phyloP scores from a whole-genome alignment of 2,113 vertebrate genomes.

The Danionella cerebrum region DNA sequence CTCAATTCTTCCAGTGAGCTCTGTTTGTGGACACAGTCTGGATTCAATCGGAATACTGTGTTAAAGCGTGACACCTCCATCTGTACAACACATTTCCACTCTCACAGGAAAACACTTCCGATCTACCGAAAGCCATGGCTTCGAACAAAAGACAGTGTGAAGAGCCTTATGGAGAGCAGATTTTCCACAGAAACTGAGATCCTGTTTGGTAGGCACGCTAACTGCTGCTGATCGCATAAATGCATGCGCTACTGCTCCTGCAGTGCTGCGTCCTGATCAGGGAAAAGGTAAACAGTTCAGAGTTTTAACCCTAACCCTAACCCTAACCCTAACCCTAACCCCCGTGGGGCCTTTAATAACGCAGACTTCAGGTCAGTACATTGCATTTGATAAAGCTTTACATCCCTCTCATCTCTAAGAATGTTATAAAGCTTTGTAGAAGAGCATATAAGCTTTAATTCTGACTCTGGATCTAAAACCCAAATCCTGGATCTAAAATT shows the following conservation, averaged over 20 bases:
- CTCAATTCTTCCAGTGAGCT: too few relatives aligned
- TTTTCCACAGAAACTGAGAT: constrained; percentile 5
- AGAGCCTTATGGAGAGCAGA: constrained; percentile 7
- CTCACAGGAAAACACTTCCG: constrained; percentile 3
- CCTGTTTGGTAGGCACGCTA: constrained; percentile 30
- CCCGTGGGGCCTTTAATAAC: too few relatives aligned
- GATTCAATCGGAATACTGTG: constrained; percentile 27
- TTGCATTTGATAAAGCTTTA: too few relatives aligned
- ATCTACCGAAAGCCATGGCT: constrained; percentile 20
- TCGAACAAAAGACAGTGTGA: constrained; percentile 30
- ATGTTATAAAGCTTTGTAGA: too few relatives aligned
- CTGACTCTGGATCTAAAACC: too few relatives aligned
- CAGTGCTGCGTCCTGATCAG: constrained; percentile 56
- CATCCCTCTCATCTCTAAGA: too few relatives aligned
- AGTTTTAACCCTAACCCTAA: too few relatives aligned
- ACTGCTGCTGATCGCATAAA: constrained; percentile 44
- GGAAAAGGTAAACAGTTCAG: constrained; percentile 56
- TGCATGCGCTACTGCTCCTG: constrained; percentile 39
- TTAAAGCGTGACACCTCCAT: constrained; percentile 35
- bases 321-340: too few relatives aligned
- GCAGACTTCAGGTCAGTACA: too few relatives aligned
- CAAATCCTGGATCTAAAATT: too few relatives aligned
- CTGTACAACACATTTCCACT: constrained; percentile 40
- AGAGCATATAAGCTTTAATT: too few relatives aligned
- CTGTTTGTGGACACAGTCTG: background rate